Base-by-base conservation (phyloP, 2,113 vertebrate species). In the Rana temporaria region DNA sequence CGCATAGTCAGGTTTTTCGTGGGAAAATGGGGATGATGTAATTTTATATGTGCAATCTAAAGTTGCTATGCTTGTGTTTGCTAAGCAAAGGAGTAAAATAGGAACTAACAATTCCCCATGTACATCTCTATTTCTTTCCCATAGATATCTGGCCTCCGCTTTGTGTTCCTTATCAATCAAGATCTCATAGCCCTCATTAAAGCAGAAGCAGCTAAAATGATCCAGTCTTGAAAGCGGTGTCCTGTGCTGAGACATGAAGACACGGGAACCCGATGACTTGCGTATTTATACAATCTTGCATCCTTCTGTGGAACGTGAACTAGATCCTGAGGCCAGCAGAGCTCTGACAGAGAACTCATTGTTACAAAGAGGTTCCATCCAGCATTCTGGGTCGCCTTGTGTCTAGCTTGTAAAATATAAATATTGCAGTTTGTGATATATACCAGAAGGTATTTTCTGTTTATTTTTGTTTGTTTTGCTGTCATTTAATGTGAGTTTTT, bases 131-230 rank as follows among this genome's bases (percentile, higher is more conserved):
- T 19, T 59, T 81, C 86, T 63, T 86, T 42, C 11, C 34, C 76
- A 14, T 86, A 99, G 96, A 98, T 99, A 22, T 96, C 97, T 87
- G 96, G 97, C 69, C 95, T 99, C 56, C 95, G 97, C 64, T 99
- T 99, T 16, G 97, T 98, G 84, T 99, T 99, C 89, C 93, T 99
- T 77, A 99, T 99, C 89, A 98, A 99, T 90, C 94, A 98, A 89
- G 97, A 99, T 81, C 94, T 99, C 78, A 99, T 98, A 48, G 94
- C 97, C 3, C 94, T 99, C 63, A 98, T 98, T 87, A 96, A 97
- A 92, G 97, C 97, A 0, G 97, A 99, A 88, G 96, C 97, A 7
- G 96, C 97, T 85, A 98, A 98, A 89, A 95, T 98, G 90, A 93
- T 92, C 5, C 96, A 96, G 85, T 95, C 96, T 88, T 98, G 91